Percentiles rank a stretch among this genome's conserved stretches.
Conservation (phyloP, 1,140 invertebrate genomes). For the Ruditapes philippinarum region DNA sequence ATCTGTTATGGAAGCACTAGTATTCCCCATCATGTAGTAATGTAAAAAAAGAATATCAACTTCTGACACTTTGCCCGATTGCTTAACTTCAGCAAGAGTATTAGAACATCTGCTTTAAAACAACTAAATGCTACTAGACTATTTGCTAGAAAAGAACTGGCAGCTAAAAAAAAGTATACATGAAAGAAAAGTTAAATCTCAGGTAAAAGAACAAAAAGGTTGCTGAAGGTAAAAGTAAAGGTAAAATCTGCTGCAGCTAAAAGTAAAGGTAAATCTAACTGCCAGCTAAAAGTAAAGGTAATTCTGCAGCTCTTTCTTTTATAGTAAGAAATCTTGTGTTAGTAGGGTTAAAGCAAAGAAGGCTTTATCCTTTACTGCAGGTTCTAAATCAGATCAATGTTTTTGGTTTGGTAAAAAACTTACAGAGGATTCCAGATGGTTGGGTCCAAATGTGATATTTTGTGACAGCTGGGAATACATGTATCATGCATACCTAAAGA, state of each 20-base stretch:
- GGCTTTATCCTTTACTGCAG: not conserved
- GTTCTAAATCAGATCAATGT: not conserved
- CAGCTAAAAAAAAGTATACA: constrained; percentile 17
- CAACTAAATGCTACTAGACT: constrained; percentile 27
- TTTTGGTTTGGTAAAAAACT: not conserved
- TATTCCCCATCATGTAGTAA: constrained; percentile 32
- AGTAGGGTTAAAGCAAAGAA: not conserved
- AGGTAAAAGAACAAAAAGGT: not conserved
- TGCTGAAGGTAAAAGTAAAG: too few relatives aligned
- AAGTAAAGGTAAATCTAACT: not conserved
- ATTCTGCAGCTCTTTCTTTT: too few relatives aligned
- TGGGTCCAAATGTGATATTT: constrained; percentile 28
- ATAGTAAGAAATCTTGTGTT: not conserved
- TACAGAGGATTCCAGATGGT: not conserved
- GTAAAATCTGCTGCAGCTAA: too few relatives aligned
- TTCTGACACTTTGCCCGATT: constrained; percentile 1
- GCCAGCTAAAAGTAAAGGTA: not conserved
- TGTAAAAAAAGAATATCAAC: not conserved
- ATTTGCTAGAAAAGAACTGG: constrained; percentile 42
- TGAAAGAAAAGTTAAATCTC: not conserved
- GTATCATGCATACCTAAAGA: not conserved
- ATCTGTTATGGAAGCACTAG: not conserved
- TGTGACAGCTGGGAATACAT: constrained; percentile 29
- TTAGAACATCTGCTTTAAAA: constrained; percentile 8
- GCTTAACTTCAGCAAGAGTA: constrained; percentile 13